A percentile compares a stretch with the other conserved stretches of the same genome.
Conservation (phyloP, 2,888 invertebrate species). For the Aricia artaxerxes region DNA sequence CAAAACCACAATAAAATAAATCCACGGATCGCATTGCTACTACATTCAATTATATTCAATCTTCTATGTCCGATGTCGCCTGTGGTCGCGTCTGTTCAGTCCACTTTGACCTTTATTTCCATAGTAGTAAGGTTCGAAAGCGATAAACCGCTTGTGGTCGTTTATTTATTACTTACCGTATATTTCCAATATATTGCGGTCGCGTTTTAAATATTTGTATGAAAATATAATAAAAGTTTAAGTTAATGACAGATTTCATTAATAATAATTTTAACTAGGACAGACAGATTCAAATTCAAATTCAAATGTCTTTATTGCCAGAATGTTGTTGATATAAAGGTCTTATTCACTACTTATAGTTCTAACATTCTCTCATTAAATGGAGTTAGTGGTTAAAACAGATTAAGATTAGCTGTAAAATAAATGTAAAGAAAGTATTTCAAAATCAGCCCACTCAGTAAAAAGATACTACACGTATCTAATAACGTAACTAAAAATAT, state of each 20-base stretch:
- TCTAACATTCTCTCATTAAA: background rate
- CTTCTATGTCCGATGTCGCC: slow-evolving; percentile 36
- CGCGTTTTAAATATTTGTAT: background rate
- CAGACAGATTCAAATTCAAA: background rate
- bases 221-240: background rate
- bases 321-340: too few species aligned
- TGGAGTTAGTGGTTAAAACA: background rate
- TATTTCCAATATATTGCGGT: background rate
- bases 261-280: background rate
- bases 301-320: too few species aligned
- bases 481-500: too few species aligned
- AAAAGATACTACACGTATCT: too few species aligned
- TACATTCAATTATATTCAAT: slow-evolving; percentile 34
- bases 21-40: slow-evolving; percentile 19
- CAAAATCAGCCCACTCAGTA: too few species aligned
- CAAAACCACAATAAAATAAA: slow-evolving; percentile 4
- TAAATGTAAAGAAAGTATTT: too few species aligned
- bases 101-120: slow-evolving; percentile 27
- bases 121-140: slow-evolving; percentile 42
- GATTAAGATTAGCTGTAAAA: background rate
- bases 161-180: background rate
- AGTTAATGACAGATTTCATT: background rate
- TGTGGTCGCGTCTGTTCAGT: slow-evolving; percentile 32
- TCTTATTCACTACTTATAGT: too few species aligned
- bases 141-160: background rate